These are phyloP conservation scores for Gasterosteus nipponicus DNA, from an alignment of 2,113 vertebrate genomes.

Conservation along the genomic window DNA sequence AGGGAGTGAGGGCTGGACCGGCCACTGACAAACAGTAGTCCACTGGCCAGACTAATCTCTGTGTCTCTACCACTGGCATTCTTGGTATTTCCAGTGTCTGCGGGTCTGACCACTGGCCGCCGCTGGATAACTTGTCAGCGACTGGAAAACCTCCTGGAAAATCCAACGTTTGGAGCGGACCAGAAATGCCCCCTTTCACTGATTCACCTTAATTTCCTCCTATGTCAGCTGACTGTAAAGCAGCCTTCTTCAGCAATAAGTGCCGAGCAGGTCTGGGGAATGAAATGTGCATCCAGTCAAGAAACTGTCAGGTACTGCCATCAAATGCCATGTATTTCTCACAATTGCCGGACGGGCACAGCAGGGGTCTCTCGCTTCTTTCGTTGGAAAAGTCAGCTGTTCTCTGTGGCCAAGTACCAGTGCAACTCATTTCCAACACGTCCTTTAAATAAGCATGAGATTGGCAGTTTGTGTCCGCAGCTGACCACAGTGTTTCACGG, in stretches of 20 bases:
- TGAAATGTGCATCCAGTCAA: constrained; percentile 1
- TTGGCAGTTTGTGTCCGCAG: constrained; percentile 58
- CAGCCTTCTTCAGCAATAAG: neutral
- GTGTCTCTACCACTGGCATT: constrained; percentile 65
- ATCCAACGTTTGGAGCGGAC: constrained; percentile 61
- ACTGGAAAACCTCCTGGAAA: constrained; percentile 79
- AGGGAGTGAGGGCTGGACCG: constrained; percentile 9
- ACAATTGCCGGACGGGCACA: neutral
- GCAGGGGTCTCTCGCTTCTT: neutral
- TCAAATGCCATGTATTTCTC: no score
- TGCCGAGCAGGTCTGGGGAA: neutral
- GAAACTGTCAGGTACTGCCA: neutral
- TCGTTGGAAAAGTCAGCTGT: neutral
- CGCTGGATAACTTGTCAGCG: constrained; percentile 77
- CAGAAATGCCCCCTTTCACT: constrained; percentile 58
- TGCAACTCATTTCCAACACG: constrained; percentile 4
- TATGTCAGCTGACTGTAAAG: constrained; percentile 42
- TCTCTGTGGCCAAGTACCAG: constrained; percentile 3
- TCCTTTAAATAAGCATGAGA: constrained; percentile 38
- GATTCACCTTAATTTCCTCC: constrained; percentile 47
- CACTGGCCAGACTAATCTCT: constrained; percentile 59
- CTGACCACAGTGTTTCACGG: constrained; percentile 51
- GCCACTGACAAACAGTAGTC: constrained; percentile 57
- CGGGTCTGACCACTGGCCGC: constrained; percentile 75
- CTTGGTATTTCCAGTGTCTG: constrained; percentile 78